phyloP scores from a whole-genome alignment of 1,140 invertebrate species.

The Globodera ellingtonae region DNA sequence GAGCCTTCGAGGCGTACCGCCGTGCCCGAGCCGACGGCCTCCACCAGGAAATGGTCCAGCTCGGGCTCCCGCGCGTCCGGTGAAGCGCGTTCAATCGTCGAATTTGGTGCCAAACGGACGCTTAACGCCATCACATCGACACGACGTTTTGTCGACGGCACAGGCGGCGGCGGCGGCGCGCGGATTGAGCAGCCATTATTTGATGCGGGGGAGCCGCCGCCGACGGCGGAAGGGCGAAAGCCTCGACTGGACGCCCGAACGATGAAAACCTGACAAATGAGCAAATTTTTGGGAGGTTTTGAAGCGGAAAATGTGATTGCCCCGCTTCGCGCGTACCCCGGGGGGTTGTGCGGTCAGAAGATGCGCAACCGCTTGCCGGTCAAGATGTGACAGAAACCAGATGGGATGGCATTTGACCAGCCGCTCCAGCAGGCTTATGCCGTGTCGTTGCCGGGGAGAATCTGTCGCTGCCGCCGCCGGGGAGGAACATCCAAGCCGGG shows the following conservation, averaged over 20 bases:
- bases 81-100: slow-evolving; percentile 77
- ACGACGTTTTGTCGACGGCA: neutral
- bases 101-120: slow-evolving; percentile 74
- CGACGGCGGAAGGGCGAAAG: neutral
- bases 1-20: slow-evolving; percentile 85
- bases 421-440: slow-evolving; percentile 32
- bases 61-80: slow-evolving; percentile 69
- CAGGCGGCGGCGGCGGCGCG: neutral
- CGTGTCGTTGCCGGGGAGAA: slow-evolving; percentile 13
- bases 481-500: neutral
- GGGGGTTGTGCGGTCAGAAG: slow-evolving; percentile 87
- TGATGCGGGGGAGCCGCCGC: too few relatives aligned
- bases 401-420: slow-evolving; percentile 86
- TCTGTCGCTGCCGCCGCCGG: neutral
- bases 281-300: slow-evolving; percentile 10
- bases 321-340: slow-evolving; percentile 70
- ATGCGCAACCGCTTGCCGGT: slow-evolving; percentile 85
- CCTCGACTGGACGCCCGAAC: slow-evolving; percentile 88
- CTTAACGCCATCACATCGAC: slow-evolving; percentile 86
- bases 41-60: slow-evolving; percentile 92
- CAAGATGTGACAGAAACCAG: slow-evolving; percentile 91
- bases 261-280: slow-evolving; percentile 84
- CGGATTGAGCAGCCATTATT: too few relatives aligned
- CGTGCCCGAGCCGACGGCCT: slow-evolving; percentile 73
- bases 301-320: neutral